phyloP scores from a whole-genome alignment of 2,113 vertebrate genomes.

The Trogon melanurus region DNA sequence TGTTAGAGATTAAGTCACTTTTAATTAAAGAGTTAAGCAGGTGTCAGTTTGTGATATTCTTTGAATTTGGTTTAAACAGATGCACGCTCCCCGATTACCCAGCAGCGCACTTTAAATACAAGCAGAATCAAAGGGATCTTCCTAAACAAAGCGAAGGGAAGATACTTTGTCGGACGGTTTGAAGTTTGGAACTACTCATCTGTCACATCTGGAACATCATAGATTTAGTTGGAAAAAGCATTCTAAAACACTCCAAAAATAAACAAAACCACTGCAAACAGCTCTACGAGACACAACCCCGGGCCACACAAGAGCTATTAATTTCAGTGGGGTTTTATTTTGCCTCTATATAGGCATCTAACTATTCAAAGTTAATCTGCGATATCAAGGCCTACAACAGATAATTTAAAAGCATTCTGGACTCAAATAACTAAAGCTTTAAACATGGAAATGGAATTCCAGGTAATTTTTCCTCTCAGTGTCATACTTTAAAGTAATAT shows the following conservation, averaged over 20 bases:
- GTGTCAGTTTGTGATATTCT: slow-evolving; percentile 30
- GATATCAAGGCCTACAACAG: background rate
- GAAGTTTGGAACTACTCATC: background rate
- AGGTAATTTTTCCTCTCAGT: background rate
- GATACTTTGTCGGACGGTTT: background rate
- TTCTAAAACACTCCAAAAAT: background rate
- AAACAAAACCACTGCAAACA: background rate
- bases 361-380: background rate
- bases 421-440: background rate
- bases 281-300: background rate
- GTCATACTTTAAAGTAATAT: background rate
- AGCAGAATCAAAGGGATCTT: slow-evolving; percentile 47
- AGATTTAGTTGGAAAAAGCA: background rate
- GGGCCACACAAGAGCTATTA: background rate
- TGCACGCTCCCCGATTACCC: background rate
- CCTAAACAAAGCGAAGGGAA: background rate
- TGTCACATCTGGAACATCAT: background rate
- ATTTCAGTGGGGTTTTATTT: background rate
- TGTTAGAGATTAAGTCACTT: slow-evolving; percentile 43
- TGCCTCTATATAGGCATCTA: background rate
- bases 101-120: background rate
- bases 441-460: background rate
- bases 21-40: slow-evolving; percentile 66
- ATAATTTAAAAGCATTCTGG: background rate
- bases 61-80: slow-evolving; percentile 37